Evolutionary conservation across 2,113 vertebrate genomes (phyloP).

Genomic region (Hyla sarda): DNA sequence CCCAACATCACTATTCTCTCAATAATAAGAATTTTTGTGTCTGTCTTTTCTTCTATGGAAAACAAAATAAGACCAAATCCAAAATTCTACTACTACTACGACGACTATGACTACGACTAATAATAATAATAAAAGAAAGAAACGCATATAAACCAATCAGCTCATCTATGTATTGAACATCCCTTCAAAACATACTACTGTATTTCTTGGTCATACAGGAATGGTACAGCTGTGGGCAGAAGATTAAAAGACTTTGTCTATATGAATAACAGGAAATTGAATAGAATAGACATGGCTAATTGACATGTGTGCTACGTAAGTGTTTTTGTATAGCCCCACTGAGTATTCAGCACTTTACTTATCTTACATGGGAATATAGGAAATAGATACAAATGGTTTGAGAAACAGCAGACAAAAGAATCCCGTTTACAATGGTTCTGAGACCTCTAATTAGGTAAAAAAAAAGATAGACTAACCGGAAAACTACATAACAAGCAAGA

Average conservation of each 20-base stretch:
- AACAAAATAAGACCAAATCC: not conserved
- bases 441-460: not conserved
- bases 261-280: conserved; percentile 7
- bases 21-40: no score
- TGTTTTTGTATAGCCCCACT: not conserved
- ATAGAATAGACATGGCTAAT: not conserved
- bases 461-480: not conserved
- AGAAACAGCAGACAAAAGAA: not conserved
- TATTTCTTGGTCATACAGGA: no score
- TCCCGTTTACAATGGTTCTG: not conserved
- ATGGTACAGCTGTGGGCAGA: not conserved
- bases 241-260: not conserved
- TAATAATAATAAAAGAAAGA: not conserved
- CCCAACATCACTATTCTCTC: no score
- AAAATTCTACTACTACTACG: no score
- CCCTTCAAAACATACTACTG: not conserved
- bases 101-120: no score
- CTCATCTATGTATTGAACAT: not conserved
- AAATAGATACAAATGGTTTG: not conserved
- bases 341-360: conserved; percentile 6
- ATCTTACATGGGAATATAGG: conserved; percentile 5
- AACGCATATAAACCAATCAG: not conserved
- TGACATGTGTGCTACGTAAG: not conserved
- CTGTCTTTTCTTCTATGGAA: not conserved
- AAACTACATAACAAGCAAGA: not conserved